Conservation (phyloP, 2,888 invertebrate species). For the Epistrophe eligans region DNA sequence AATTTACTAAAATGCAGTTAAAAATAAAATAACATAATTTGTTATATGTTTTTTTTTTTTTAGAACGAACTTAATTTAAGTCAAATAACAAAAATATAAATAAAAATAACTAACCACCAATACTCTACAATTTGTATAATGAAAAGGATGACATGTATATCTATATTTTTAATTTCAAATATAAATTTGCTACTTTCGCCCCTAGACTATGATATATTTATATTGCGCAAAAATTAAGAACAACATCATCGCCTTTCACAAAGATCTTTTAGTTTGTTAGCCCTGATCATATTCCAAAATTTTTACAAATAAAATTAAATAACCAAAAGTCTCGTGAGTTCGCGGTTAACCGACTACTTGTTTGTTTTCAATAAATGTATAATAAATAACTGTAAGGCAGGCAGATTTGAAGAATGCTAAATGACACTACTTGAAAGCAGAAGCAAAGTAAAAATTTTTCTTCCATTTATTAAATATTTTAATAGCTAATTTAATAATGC, state of each 20-base stretch:
- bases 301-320: background rate
- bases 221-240: background rate
- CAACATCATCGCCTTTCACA: background rate
- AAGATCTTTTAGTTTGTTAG: background rate
- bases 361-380: background rate
- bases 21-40: no score
- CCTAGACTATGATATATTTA: background rate
- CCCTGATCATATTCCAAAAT: background rate
- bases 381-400: conserved; percentile 23
- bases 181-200: background rate
- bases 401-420: conserved; percentile 38
- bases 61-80: no score
- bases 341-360: background rate
- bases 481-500: conserved; percentile 46
- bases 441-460: conserved; percentile 9
- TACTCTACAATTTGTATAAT: background rate
- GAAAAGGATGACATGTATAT: background rate
- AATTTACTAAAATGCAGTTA: no score
- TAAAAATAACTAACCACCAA: no score
- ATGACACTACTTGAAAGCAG: conserved; percentile 31
- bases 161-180: background rate
- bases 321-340: background rate
- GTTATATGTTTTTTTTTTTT: no score
- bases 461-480: conserved; percentile 52
- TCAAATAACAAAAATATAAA: no score